Evolutionary conservation across 2,888 invertebrate genomes (phyloP).

Genomic region (Apodemia zela): DNA sequence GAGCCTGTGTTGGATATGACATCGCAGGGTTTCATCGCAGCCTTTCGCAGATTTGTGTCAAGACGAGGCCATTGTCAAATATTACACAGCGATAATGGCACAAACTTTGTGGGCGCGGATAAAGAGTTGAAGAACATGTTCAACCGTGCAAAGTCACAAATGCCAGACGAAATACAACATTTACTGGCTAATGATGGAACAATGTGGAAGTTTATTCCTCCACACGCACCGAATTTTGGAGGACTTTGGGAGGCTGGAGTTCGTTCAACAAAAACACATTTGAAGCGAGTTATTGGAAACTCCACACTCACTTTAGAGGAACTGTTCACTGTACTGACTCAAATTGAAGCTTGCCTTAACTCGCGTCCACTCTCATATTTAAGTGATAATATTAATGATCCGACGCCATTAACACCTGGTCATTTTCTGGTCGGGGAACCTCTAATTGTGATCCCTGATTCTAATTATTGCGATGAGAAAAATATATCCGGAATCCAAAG

Average conservation of each 20-base stretch:
- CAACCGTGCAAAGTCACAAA: not conserved
- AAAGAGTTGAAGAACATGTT: not conserved
- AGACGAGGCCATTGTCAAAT: constrained; percentile 21
- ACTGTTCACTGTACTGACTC: constrained; percentile 26
- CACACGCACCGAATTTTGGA: constrained; percentile 31
- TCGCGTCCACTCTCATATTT: constrained; percentile 24
- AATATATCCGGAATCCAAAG: not conserved
- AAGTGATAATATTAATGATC: not conserved
- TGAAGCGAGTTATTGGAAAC: constrained; percentile 23
- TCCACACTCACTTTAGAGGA: constrained; percentile 29
- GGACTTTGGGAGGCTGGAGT: constrained; percentile 36
- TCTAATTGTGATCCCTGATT: not conserved
- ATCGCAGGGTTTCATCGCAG: constrained; percentile 19
- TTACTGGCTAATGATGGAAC: constrained; percentile 2
- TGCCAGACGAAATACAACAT: not conserved
- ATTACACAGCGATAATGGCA: constrained; percentile 12
- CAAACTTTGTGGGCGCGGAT: not conserved
- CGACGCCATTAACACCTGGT: constrained; percentile 10
- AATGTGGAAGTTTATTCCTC: constrained; percentile 33
- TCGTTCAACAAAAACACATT: constrained; percentile 26
- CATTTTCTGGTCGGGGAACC: constrained; percentile 11
- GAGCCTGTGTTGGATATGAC: constrained; percentile 18
- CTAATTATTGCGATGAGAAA: not conserved
- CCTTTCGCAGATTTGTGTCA: constrained; percentile 19
- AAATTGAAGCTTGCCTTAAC: constrained; percentile 32